Evolutionary conservation across 2,888 invertebrate genomes (phyloP).

Genomic region (Heliconius sara): DNA sequence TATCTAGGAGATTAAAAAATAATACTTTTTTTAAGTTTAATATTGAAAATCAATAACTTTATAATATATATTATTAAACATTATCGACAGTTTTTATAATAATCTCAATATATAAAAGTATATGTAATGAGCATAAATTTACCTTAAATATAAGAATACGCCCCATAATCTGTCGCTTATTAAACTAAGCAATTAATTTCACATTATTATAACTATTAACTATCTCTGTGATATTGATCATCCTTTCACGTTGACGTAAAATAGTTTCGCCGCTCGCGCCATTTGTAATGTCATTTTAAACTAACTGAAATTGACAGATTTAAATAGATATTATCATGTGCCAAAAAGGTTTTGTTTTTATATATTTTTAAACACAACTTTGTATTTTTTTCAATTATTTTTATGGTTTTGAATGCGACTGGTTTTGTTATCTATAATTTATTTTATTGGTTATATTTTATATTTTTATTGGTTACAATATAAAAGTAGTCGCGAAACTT

Average conservation of each 20-base stretch:
- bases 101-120: neutral
- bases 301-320: conserved; percentile 12
- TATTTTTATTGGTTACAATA: neutral
- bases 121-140: conserved; percentile 8
- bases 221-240: conserved; percentile 66
- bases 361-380: conserved; percentile 5
- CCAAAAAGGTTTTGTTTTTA: conserved; percentile 38
- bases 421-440: neutral
- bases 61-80: neutral
- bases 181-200: conserved; percentile 41
- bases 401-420: neutral
- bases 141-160: conserved; percentile 8
- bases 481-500: conserved; percentile 37
- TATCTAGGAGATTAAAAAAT: neutral
- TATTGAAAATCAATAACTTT: conserved; percentile 5
- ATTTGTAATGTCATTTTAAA: conserved; percentile 28
- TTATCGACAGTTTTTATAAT: neutral
- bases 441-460: too few species aligned
- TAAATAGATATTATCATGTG: conserved; percentile 41
- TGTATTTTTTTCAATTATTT: neutral
- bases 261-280: conserved; percentile 53
- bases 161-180: conserved; percentile 31
- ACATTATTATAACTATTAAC: conserved; percentile 53
- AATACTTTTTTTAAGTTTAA: neutral
- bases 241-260: conserved; percentile 56